Percentiles rank a stretch among this genome's conserved stretches.
Conservation (phyloP, 2,888 invertebrate genomes). For the Ligdia adustata region DNA sequence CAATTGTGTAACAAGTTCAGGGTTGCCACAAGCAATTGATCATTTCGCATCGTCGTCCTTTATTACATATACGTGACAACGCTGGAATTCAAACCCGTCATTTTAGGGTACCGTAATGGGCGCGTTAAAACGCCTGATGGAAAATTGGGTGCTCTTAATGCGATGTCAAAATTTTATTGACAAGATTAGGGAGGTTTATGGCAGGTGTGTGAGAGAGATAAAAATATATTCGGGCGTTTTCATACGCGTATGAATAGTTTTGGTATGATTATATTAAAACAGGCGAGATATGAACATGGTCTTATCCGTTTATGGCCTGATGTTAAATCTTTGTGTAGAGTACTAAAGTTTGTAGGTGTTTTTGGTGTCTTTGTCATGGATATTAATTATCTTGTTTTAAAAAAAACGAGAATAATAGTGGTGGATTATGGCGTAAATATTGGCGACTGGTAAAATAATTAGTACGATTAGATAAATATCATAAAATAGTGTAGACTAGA, state of each 20-base stretch:
- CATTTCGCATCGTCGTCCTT: constrained; percentile 49
- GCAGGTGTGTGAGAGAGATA: constrained; percentile 19
- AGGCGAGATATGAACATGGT: too few relatives aligned
- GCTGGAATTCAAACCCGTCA: constrained; percentile 44
- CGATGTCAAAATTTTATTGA: constrained; percentile 25
- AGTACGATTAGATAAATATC: too few relatives aligned
- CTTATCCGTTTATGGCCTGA: too few relatives aligned
- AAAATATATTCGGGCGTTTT: constrained; percentile 1
- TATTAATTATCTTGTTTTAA: too few relatives aligned
- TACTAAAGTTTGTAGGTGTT: too few relatives aligned
- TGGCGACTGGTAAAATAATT: too few relatives aligned
- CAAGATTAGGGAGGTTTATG: constrained; percentile 20
- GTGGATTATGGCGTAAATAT: too few relatives aligned
- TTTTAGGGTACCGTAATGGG: constrained; percentile 32
- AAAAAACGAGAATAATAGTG: too few relatives aligned
- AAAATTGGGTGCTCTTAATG: constrained; percentile 23
- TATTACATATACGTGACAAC: constrained; percentile 57
- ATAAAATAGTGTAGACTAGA: too few relatives aligned
- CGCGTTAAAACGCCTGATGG: constrained; percentile 21
- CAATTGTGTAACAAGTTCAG: constrained; percentile 12
- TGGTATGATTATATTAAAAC: too few relatives aligned
- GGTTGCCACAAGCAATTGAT: constrained; percentile 48
- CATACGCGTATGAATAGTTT: neutral
- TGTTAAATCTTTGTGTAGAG: too few relatives aligned
- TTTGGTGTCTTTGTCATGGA: too few relatives aligned